A percentile compares a stretch with the other conserved stretches of the same genome.
These are phyloP conservation scores for Psittacula cyanocephala DNA, from an alignment of 2,113 vertebrate genomes.

Conservation along the genomic window DNA sequence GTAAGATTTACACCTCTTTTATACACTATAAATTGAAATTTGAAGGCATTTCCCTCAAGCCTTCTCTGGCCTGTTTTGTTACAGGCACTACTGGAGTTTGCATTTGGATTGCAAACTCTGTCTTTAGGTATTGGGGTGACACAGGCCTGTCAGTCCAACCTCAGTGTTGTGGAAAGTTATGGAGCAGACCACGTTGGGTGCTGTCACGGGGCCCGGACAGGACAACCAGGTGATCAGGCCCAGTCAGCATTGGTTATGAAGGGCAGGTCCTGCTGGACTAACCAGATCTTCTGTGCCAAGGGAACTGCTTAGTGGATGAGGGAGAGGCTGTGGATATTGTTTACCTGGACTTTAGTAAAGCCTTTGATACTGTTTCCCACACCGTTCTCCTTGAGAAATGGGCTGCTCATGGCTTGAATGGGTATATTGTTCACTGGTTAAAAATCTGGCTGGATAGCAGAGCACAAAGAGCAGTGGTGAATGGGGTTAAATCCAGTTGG, in stretches of 20 bases:
- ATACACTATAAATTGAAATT: background rate
- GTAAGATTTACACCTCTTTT: background rate
- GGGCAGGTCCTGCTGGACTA: background rate
- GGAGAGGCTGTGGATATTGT: background rate
- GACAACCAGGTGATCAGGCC: background rate
- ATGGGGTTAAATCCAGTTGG: background rate
- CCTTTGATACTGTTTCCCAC: background rate
- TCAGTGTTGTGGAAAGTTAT: background rate
- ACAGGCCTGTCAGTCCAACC: background rate
- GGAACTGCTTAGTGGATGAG: background rate
- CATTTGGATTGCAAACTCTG: background rate
- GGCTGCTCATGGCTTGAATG: background rate
- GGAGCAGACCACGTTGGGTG: background rate
- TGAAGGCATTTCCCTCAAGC: background rate
- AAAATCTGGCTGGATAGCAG: background rate
- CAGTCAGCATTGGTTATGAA: background rate
- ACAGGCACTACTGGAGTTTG: background rate
- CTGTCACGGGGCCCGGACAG: accelerated
- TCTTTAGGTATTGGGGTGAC: background rate
- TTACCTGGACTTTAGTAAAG: background rate
- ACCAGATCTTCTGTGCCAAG: background rate
- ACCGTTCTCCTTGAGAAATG: background rate
- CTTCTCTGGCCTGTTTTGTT: background rate
- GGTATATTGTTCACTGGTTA: no score
- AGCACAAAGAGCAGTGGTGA: background rate